Percentiles rank a stretch among this genome's conserved stretches.
These are phyloP conservation scores for Phyllostomus discolor DNA, from an alignment of 2,113 vertebrate genomes.

Conservation along the genomic window DNA sequence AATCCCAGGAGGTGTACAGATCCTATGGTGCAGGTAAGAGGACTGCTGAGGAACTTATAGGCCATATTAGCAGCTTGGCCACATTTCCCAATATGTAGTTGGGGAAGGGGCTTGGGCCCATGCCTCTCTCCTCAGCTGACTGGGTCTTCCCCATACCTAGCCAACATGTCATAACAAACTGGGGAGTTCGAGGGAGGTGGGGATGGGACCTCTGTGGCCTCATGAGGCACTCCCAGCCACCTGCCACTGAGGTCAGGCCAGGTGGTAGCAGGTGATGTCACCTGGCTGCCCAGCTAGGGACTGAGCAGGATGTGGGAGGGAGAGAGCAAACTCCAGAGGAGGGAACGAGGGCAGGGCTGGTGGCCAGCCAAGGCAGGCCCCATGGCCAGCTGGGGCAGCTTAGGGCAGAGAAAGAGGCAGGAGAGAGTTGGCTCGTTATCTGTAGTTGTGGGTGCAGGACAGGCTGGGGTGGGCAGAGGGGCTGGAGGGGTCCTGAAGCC, in stretches of 20 bases:
- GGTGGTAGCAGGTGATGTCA: constrained; percentile 61
- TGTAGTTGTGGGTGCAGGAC: not conserved
- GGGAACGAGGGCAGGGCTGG: constrained; percentile 15
- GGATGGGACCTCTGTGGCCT: not conserved
- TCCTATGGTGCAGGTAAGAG: not conserved
- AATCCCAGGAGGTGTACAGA: not conserved
- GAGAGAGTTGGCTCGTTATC: constrained; percentile 29
- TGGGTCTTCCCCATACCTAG: not conserved
- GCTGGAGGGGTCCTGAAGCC: not conserved
- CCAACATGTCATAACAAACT: not conserved
- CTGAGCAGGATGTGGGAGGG: constrained; percentile 49
- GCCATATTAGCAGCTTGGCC: not conserved
- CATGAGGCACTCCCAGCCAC: not conserved
- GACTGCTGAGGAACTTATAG: not conserved
- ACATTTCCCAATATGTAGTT: not conserved
- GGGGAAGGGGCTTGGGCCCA: not conserved
- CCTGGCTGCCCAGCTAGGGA: constrained; percentile 43
- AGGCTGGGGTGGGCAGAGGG: not conserved
- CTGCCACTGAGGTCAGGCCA: constrained; percentile 31
- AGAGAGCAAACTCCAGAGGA: constrained; percentile 56
- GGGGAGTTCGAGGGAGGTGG: not conserved
- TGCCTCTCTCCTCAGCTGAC: not conserved
- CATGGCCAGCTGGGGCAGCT: not conserved
- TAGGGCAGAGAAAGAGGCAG: not conserved
- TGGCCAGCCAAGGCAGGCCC: not conserved